Evolutionary conservation across 2,797 vertebrate species (phyloP).

Genomic region (Hoplostethus atlanticus): DNA sequence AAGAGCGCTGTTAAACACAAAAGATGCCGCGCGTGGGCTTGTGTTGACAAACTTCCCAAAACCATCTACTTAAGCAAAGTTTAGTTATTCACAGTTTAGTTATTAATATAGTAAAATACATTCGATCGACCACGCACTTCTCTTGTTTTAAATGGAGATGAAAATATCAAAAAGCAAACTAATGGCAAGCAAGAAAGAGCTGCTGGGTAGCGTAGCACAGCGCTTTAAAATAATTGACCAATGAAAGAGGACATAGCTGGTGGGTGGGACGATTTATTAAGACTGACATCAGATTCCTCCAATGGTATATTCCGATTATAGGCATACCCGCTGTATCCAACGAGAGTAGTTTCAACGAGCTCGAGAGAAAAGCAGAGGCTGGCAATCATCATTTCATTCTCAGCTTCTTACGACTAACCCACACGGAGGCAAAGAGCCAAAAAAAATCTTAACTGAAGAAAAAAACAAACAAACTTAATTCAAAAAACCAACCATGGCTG

Average conservation of each 20-base stretch:
- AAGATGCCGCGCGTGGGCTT: constrained; percentile 46
- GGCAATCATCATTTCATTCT: constrained; percentile 83
- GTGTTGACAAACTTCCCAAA: constrained; percentile 30
- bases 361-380: constrained; percentile 77
- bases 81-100: background rate
- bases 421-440: constrained; percentile 63
- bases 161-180: constrained; percentile 37
- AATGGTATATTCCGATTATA: constrained; percentile 52
- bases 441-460: constrained; percentile 39
- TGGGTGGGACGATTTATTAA: constrained; percentile 31
- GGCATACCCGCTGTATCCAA: constrained; percentile 63
- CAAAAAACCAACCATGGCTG: constrained; percentile 82
- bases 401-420: constrained; percentile 63
- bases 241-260: constrained; percentile 51
- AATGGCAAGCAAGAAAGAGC: constrained; percentile 21
- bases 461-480: constrained; percentile 50
- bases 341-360: constrained; percentile 74
- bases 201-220: constrained; percentile 35
- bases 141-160: constrained; percentile 43
- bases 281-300: constrained; percentile 60
- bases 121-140: background rate
- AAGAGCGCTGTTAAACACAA: constrained; percentile 63
- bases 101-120: background rate
- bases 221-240: constrained; percentile 78
- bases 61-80: background rate